Base-by-base conservation (phyloP, 2,888 invertebrate species). In the Lepidonotus clava region DNA sequence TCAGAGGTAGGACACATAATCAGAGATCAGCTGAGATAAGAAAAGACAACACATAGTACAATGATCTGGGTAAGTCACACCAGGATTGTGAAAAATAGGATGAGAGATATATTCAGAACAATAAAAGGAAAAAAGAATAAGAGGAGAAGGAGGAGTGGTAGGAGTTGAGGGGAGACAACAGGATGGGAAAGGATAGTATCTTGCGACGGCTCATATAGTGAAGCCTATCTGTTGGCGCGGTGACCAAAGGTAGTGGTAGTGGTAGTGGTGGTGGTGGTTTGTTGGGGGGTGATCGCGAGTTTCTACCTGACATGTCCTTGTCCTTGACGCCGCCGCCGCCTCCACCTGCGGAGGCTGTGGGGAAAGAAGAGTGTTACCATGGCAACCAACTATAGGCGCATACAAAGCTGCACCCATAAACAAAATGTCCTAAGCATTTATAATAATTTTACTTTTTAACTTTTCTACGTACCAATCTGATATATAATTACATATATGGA, bases 311-410 rank as follows among this genome's bases (percentile, higher is more conserved):
- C 41, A 41, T 46, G 34, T 80, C 51, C 80, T 41, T 51, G 80
- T 41, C 46, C 46, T 80, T 51, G 46, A 28, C 51, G 80, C 80
- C 80, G 80, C 80, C 80, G 80, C 80, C 80, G n/a, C 51, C 51
- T 80, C 80, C 80, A 80, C 80, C 80, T 41, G 46, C 34, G 46
- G 80, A 80, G 80, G 80, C 80, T 80, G 80, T 80, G 24, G 80
- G 80, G 46, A 28, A 80, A 46, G 46, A 80, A 8, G 51, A 51
- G 41, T 80, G 41, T 80, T 46, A 46, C 51, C 80, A 80, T 80
- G 80, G 80, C 80, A 41, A 80, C 41, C 41, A 41, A 80, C 41
- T 41, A 32, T 41, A 80, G 80, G 46, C 80, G 41, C 46, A 32
- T 46, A 80, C 80, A 80, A 80, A 80, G 80, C 80, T 80, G 80